phyloP scores from a whole-genome alignment of 2,113 vertebrate species.

The Otocyon megalotis region DNA sequence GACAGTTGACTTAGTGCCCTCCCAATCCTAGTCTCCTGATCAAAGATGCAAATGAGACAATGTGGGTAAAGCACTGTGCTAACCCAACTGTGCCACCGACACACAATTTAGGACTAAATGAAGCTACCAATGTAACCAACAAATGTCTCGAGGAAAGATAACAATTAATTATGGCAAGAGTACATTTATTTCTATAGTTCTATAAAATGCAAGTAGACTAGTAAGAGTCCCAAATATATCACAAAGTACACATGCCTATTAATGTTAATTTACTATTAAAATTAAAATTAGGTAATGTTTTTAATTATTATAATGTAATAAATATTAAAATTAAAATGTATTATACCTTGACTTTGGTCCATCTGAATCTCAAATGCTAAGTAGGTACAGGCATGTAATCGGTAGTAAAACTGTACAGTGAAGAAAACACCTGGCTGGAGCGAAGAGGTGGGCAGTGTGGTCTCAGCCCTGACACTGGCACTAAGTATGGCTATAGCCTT shows the following conservation, averaged over 20 bases:
- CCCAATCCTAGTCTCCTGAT: background rate
- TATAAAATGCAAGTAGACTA: background rate
- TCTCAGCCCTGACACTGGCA: background rate
- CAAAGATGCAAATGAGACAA: background rate
- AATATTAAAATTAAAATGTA: constrained; percentile 5
- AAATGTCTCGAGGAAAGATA: background rate
- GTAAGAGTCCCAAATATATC: background rate
- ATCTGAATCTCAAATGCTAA: background rate
- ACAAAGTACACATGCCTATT: background rate
- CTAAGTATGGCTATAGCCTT: background rate
- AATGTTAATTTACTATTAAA: background rate
- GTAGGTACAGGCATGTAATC: background rate
- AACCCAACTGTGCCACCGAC: background rate
- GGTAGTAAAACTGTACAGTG: background rate
- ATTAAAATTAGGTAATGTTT: background rate
- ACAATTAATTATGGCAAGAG: background rate
- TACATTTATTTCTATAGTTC: constrained; percentile 13
- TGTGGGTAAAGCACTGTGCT: background rate
- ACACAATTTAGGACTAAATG: background rate
- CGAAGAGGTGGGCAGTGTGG: background rate
- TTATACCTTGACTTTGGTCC: background rate
- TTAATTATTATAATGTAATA: background rate
- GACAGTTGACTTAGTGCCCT: background rate
- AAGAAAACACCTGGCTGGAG: background rate
- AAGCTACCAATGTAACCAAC: background rate